These are phyloP conservation scores for Chamaea fasciata DNA, from an alignment of 2,113 vertebrate species.

Conservation along the genomic window DNA sequence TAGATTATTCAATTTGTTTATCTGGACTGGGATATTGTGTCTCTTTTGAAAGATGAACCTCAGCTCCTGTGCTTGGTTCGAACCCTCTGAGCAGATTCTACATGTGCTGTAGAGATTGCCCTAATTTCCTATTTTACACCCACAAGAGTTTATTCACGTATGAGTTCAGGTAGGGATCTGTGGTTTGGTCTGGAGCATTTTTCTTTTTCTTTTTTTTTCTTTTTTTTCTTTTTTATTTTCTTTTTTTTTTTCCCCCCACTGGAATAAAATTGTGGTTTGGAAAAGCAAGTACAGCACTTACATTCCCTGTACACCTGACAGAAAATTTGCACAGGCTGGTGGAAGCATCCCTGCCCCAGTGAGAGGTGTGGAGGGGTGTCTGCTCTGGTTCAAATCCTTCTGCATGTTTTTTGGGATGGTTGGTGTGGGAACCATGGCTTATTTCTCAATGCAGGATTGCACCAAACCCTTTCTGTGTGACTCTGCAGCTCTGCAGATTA, in stretches of 20 bases:
- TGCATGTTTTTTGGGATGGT: fast-evolving
- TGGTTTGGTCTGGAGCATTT: neutral
- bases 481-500: neutral
- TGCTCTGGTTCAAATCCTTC: neutral
- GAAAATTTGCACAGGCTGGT: neutral
- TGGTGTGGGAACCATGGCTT: fast-evolving
- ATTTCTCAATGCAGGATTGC: neutral
- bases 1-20: neutral
- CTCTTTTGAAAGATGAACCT: neutral
- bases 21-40: neutral
- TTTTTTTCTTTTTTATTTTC: fast-evolving
- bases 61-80: neutral
- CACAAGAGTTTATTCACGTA: neutral
- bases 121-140: neutral
- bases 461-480: neutral
- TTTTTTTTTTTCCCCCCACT: neutral
- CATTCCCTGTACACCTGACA: neutral
- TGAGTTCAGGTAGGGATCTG: neutral
- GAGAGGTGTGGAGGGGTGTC: neutral
- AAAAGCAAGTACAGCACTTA: neutral
- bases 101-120: neutral
- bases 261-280: neutral
- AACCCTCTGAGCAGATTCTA: neutral
- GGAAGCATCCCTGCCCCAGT: no score
- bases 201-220: neutral